phyloP scores from a whole-genome alignment of 2,797 vertebrate genomes.

The Simalia tracyae region DNA sequence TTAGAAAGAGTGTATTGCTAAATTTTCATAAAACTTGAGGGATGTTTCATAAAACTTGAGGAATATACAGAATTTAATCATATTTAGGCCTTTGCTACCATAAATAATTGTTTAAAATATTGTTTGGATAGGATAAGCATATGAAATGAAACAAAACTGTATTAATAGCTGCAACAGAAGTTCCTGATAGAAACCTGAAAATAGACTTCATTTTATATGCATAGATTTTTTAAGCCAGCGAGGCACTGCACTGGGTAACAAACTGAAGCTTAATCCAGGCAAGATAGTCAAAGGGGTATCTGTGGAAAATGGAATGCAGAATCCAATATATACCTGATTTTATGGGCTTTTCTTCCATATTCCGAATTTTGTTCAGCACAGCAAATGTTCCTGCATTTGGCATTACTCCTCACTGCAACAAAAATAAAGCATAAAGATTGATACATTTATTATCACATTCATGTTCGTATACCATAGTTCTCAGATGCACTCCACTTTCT shows the following conservation, averaged over 20 bases:
- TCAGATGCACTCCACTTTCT: background rate
- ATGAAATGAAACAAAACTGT: background rate
- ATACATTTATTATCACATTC: background rate
- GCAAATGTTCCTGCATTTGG: background rate
- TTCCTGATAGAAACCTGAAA: background rate
- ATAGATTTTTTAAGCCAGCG: background rate
- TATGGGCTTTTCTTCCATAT: background rate
- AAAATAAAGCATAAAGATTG: background rate
- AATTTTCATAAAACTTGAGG: background rate
- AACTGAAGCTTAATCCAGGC: background rate
- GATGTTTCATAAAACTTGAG: background rate
- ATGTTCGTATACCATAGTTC: background rate
- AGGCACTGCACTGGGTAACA: background rate
- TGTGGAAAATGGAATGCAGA: background rate
- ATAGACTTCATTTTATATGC: background rate
- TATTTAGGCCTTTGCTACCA: background rate
- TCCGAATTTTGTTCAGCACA: background rate
- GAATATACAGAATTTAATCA: background rate
- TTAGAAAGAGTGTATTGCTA: background rate
- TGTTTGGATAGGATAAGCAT: background rate
- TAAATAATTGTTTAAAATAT: background rate
- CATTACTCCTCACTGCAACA: background rate
- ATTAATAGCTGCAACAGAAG: background rate
- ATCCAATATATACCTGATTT: background rate
- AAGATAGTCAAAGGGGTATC: background rate